Evolutionary conservation across 2,113 vertebrate genomes (phyloP), one percentile per base, ranked within the genome.

Genomic region (Anarrhichthys ocellatus): DNA sequence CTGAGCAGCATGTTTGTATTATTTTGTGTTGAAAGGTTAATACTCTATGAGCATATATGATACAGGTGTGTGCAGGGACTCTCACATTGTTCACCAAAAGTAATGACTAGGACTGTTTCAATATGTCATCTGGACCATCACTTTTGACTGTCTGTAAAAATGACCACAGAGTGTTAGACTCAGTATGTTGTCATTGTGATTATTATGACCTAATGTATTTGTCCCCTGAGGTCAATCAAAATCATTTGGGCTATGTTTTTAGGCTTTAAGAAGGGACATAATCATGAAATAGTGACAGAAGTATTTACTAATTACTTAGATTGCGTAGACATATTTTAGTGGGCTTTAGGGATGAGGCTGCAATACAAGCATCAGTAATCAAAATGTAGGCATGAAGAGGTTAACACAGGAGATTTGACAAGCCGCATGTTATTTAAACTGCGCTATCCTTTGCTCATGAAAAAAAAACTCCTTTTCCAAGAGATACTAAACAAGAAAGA

Each of bases 101-200:
- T n/a, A 76, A 64, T 67, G 13, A 15, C 34, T 29, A 70, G 29
- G 17, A 36, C 17, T 27, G 46, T 44, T 72, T 68, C 66, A 59
- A 68, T 44, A n/a, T 2, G 58, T 71, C n/a, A 63, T 80, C 17
- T 65, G 48, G 42, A 76, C 73, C 67, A 77, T 24, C n/a, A 71
- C 40, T 77, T 81, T 61, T 65, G 7, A 36, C 46, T 76, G 22
- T 81, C 68, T 86, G 85, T 38, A 85, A 90, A 89, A 84, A 50
- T 87, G 40, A 88, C 8, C 32, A 88, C 29, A 85, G 34, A 81
- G 34, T 67, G 44, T 76, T 59, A 74, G 20, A 56, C 22, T 84
- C 5, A 27, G 34, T 63, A 64, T 64, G 44, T 54, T 46, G 42
- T n/a, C 10, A 48, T 7, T 14, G 44, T 5, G 8, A 62, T 68